These are phyloP conservation scores for Drosophila eugracilis DNA, from an alignment of 1,140 invertebrate species.

Conservation along the genomic window DNA sequence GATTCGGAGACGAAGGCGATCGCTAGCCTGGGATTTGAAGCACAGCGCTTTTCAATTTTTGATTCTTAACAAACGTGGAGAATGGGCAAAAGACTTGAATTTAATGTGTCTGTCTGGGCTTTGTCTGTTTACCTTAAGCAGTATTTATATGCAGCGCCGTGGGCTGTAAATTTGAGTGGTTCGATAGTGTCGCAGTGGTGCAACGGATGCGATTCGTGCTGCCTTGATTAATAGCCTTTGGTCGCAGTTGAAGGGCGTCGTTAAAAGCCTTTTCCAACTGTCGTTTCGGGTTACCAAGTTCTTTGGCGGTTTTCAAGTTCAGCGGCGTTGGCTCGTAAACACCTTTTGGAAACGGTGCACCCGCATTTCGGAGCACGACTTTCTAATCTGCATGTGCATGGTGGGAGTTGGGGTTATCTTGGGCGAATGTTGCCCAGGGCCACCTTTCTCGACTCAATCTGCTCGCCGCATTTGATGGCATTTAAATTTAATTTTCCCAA, in stretches of 20 bases:
- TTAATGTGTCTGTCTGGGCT: slow-evolving; percentile 64
- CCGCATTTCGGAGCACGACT: slow-evolving; percentile 60
- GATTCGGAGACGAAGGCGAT: slow-evolving; percentile 44
- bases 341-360: slow-evolving; percentile 62
- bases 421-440: slow-evolving; percentile 8
- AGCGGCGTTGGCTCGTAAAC: slow-evolving; percentile 55
- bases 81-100: slow-evolving; percentile 55
- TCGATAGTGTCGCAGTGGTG: slow-evolving; percentile 37
- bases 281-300: slow-evolving; percentile 16
- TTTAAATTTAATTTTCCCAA: slow-evolving; percentile 74
- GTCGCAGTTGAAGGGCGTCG: slow-evolving; percentile 31
- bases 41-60: slow-evolving; percentile 60
- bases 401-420: background rate
- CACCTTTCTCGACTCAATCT: slow-evolving; percentile 51
- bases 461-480: slow-evolving; percentile 55
- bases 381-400: slow-evolving; percentile 71
- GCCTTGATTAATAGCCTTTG: slow-evolving; percentile 62
- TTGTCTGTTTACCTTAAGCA: slow-evolving; percentile 41
- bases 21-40: slow-evolving; percentile 50
- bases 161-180: slow-evolving; percentile 29
- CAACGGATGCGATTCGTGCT: slow-evolving; percentile 44
- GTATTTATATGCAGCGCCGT: slow-evolving; percentile 33
- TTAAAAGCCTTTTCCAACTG: slow-evolving; percentile 35
- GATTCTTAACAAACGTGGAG: slow-evolving; percentile 38
- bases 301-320: slow-evolving; percentile 60